Evolutionary conservation across 35 echinoderm and acorn worm species (phyloP).

Genomic region (Hemicentrotus pulcherrimus): DNA sequence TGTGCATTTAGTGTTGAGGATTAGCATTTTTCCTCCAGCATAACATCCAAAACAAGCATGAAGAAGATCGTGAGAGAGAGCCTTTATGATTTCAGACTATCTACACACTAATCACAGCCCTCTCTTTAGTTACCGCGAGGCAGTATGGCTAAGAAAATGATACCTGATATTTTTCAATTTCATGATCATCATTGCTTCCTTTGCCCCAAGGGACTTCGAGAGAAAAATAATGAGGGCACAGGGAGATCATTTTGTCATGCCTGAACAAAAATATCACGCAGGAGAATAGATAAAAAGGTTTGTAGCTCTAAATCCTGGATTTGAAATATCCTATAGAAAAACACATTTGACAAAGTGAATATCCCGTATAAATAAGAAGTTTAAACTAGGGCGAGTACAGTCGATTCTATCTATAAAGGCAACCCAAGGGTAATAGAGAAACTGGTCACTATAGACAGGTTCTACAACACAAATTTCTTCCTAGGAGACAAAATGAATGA

Average conservation of each 20-base stretch:
- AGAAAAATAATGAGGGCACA: not conserved
- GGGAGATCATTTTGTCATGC: not conserved
- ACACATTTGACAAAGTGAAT: not conserved
- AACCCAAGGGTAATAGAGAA: no score
- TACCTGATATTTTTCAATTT: slow-evolving; percentile 6
- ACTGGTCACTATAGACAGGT: no score
- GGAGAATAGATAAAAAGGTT: not conserved
- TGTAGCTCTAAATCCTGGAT: not conserved
- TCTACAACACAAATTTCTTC: no score
- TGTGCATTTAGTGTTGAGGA: no score
- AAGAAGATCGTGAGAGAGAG: not conserved
- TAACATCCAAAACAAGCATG: no score
- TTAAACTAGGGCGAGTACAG: no score
- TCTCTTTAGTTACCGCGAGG: not conserved
- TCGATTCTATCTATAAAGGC: no score
- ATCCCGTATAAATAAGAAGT: no score
- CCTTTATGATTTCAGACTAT: not conserved
- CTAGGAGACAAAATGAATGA: no score
- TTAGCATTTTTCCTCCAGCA: no score
- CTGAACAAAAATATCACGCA: not conserved
- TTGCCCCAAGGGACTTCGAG: not conserved
- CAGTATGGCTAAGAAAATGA: not conserved
- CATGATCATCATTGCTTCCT: not conserved
- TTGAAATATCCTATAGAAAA: not conserved
- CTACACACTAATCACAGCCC: not conserved